Conservation (phyloP, 2,888 invertebrate genomes). For the Corythucha ciliata region DNA sequence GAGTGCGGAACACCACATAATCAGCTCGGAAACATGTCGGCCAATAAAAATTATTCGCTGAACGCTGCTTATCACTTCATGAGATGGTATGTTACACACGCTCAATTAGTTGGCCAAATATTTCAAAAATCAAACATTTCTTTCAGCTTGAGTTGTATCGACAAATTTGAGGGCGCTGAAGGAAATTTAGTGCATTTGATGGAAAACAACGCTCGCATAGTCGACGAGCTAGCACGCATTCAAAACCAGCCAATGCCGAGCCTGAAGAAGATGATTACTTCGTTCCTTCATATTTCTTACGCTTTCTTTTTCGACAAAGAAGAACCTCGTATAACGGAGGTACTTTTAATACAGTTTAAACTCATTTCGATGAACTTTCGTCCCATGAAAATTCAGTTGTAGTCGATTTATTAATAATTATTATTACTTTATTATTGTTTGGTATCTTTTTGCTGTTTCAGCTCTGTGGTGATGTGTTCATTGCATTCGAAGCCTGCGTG, state of each 20-base stretch:
- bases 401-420: neutral
- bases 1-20: constrained; percentile 87
- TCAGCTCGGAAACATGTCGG: constrained; percentile 81
- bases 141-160: constrained; percentile 52
- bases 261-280: constrained; percentile 35
- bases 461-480: constrained; percentile 58
- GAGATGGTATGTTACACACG: constrained; percentile 51
- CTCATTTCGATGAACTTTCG: neutral
- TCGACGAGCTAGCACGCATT: constrained; percentile 16
- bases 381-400: neutral
- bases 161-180: constrained; percentile 81
- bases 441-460: constrained; percentile 20
- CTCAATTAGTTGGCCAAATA: constrained; percentile 15
- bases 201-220: constrained; percentile 49
- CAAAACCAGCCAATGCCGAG: constrained; percentile 38
- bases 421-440: neutral
- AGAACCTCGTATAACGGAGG: constrained; percentile 21
- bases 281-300: constrained; percentile 52
- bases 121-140: constrained; percentile 6
- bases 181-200: constrained; percentile 67
- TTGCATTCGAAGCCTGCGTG: constrained; percentile 64
- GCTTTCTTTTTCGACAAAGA: constrained; percentile 53
- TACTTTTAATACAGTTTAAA: neutral
- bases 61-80: constrained; percentile 87
- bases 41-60: constrained; percentile 68